These are phyloP conservation scores for Scopus umbretta DNA, from an alignment of 2,113 vertebrate species.

Conservation along the genomic window DNA sequence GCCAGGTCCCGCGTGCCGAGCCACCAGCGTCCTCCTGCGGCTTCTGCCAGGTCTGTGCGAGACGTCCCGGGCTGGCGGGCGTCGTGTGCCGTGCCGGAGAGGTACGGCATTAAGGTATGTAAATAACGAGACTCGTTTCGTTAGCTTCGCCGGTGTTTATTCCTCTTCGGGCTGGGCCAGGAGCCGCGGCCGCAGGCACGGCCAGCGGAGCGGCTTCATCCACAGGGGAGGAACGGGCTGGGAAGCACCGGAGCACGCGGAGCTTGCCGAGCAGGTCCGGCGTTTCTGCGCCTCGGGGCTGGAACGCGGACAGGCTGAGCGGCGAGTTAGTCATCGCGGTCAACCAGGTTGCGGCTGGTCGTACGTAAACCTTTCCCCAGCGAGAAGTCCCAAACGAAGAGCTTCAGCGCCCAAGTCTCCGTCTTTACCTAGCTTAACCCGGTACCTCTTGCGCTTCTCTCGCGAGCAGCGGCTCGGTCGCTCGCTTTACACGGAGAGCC, in stretches of 20 bases:
- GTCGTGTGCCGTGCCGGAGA: not conserved
- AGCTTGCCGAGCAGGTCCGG: not conserved
- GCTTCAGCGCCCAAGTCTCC: not conserved
- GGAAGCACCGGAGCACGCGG: not conserved
- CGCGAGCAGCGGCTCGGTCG: accelerated
- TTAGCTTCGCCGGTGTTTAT: not conserved
- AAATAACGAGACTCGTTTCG: not conserved
- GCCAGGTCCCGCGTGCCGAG: not conserved
- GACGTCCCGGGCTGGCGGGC: not conserved
- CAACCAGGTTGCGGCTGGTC: not conserved
- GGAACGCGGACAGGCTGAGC: not conserved
- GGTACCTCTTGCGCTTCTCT: not conserved
- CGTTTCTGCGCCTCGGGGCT: not conserved
- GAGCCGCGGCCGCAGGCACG: not conserved
- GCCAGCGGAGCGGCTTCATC: not conserved
- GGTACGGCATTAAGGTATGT: not conserved
- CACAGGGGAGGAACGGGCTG: not conserved
- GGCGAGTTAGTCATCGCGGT: not conserved
- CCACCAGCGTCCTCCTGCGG: not conserved
- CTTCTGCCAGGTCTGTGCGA: not conserved
- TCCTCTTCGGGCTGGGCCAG: not conserved
- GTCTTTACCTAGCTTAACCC: not conserved
- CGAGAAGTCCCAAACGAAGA: not conserved
- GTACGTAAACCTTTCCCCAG: not conserved
- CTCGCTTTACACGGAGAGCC: accelerated